These are phyloP conservation scores for Euplexia lucipara DNA, from an alignment of 2,888 invertebrate genomes.

Conservation along the genomic window DNA sequence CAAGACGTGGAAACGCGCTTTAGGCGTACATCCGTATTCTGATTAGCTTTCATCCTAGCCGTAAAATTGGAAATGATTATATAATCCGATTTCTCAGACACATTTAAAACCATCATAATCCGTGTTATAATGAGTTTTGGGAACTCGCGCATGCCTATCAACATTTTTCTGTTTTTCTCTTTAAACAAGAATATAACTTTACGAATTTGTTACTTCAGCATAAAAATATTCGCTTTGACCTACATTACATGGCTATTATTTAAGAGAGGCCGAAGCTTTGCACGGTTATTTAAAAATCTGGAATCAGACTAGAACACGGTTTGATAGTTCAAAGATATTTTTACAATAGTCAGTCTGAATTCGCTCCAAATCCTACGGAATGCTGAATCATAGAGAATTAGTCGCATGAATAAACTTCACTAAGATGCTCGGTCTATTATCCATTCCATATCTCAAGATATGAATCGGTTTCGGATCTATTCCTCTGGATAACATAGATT, in stretches of 20 bases:
- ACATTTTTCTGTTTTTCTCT: constrained; percentile 21
- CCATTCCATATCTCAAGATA: constrained; percentile 43
- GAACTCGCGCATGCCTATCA: constrained; percentile 14
- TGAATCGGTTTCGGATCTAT: constrained; percentile 21
- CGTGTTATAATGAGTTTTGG: constrained; percentile 50
- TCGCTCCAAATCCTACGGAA: constrained; percentile 56
- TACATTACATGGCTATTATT: background rate
- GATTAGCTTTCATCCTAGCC: constrained; percentile 33
- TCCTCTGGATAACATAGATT: constrained; percentile 30
- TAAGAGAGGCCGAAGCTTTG: background rate
- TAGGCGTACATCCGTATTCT: constrained; percentile 32
- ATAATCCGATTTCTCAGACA: constrained; percentile 31
- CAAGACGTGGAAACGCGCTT: background rate
- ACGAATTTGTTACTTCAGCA: constrained; percentile 10
- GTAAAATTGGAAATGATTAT: constrained; percentile 33
- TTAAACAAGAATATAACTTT: constrained; percentile 34
- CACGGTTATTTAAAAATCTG: background rate
- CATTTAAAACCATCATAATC: constrained; percentile 43
- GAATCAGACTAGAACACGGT: constrained; percentile 12
- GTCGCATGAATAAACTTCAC: constrained; percentile 59
- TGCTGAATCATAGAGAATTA: constrained; percentile 65
- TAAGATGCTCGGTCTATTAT: constrained; percentile 56
- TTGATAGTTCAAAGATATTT: constrained; percentile 25
- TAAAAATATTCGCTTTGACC: constrained; percentile 1
- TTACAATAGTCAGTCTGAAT: constrained; percentile 35